Percentiles rank a stretch among this genome's conserved stretches.
Evolutionary conservation across 2,888 invertebrate genomes (phyloP).

Genomic region (Megalurothrips usitatus): DNA sequence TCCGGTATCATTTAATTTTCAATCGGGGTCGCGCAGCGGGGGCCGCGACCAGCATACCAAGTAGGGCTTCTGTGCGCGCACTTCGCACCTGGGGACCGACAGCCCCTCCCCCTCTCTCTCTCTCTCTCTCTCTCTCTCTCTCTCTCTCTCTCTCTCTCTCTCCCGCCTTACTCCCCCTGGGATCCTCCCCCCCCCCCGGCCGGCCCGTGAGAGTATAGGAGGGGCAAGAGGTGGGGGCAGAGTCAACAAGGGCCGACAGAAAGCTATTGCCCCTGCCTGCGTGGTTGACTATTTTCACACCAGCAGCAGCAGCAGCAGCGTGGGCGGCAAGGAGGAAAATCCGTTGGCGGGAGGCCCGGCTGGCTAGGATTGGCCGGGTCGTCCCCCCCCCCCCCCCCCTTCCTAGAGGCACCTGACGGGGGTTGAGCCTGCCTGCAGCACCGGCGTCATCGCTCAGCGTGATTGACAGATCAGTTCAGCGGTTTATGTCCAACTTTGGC

Average conservation of each 20-base stretch:
- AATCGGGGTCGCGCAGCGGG: neutral
- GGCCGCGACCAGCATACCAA: neutral
- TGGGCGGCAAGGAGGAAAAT: neutral
- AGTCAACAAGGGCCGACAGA: no score
- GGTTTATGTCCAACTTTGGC: conserved; percentile 4
- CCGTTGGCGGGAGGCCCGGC: neutral
- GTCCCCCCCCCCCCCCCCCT: conserved; percentile 31
- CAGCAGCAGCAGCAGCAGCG: no score
- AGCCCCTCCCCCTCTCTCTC: no score
- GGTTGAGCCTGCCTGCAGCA: neutral
- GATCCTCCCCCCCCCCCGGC: no score
- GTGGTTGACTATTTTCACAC: no score
- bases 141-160: no score
- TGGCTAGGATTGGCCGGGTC: neutral
- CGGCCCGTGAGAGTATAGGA: no score
- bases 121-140: no score
- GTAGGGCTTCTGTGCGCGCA: neutral
- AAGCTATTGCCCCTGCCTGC: no score
- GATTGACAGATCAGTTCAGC: conserved; percentile 14
- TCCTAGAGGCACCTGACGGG: conserved; percentile 29
- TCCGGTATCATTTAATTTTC: conserved; percentile 10
- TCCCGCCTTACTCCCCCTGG: no score
- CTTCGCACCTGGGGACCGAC: conserved; percentile 4
- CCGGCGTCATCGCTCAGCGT: neutral
- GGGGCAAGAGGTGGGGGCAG: no score